Evolutionary conservation across 1,140 invertebrate species (phyloP).

Genomic region (Eriocheir sinensis): DNA sequence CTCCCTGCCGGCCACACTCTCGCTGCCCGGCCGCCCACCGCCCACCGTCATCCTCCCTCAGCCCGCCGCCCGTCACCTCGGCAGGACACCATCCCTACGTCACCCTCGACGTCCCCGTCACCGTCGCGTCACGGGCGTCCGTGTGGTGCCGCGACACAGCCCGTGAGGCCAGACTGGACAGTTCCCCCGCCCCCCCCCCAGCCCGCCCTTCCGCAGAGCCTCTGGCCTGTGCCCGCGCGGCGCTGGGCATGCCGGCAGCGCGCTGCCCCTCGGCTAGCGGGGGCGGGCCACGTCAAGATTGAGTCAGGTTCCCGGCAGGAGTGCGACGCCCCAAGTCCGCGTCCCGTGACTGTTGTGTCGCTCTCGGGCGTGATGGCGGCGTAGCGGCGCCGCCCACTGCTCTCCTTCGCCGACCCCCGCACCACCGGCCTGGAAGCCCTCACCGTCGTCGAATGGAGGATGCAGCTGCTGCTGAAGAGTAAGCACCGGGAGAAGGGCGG

Average conservation of each 20-base stretch:
- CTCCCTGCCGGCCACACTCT: constrained; percentile 45
- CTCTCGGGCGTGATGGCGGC: constrained; percentile 63
- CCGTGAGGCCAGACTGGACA: neutral
- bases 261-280: neutral
- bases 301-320: neutral
- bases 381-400: constrained; percentile 44
- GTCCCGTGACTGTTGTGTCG: neutral
- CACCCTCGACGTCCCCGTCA: neutral
- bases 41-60: neutral
- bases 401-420: constrained; percentile 38
- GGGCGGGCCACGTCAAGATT: neutral
- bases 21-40: neutral
- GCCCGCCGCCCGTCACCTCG: neutral
- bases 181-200: neutral
- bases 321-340: neutral
- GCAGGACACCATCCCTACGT: neutral
- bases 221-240: too few relatives aligned
- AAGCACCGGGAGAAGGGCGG: constrained; percentile 75
- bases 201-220: neutral
- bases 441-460: constrained; percentile 79
- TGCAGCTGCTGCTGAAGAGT: constrained; percentile 79
- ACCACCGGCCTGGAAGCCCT: constrained; percentile 78
- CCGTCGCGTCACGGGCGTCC: neutral
- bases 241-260: neutral
- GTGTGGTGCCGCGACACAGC: neutral